phyloP scores from a whole-genome alignment of 37 sponge, comb jelly and placozoan species.

The Ianthella basta region DNA sequence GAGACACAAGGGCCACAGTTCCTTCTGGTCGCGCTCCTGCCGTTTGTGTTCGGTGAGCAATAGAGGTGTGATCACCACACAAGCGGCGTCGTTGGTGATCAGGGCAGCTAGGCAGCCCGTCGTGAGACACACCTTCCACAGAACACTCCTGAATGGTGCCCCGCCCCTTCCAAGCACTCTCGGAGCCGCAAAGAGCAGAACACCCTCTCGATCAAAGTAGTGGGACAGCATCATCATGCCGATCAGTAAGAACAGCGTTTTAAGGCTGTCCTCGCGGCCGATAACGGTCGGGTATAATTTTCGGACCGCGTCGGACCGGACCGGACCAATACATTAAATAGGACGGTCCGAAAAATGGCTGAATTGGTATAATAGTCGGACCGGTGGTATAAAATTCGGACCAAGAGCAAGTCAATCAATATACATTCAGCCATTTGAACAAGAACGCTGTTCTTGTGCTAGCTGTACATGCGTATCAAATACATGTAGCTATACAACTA shows the following conservation, averaged over 20 bases:
- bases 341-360: too few relatives aligned
- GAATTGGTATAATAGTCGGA: too few relatives aligned
- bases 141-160: conserved; percentile 55
- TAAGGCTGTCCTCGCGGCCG: conserved; percentile 56
- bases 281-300: too few relatives aligned
- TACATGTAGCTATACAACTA: too few relatives aligned
- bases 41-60: conserved; percentile 57
- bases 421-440: too few relatives aligned
- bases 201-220: conserved; percentile 85
- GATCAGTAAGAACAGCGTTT: conserved; percentile 81
- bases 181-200: conserved; percentile 56
- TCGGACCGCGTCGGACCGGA: too few relatives aligned
- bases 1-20: conserved; percentile 70
- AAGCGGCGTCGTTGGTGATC: conserved; percentile 85
- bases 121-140: conserved; percentile 81
- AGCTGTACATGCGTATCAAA: too few relatives aligned
- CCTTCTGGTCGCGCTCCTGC: conserved; percentile 59
- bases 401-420: too few relatives aligned
- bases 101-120: conserved; percentile 78
- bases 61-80: conserved; percentile 80
- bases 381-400: too few relatives aligned
- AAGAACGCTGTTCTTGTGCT: too few relatives aligned
- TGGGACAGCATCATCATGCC: conserved; percentile 91
- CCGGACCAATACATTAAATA: too few relatives aligned
- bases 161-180: conserved; percentile 59